Evolutionary conservation across 1,140 invertebrate genomes (phyloP), one percentile per base, ranked within the genome.

Genomic region (Spodoptera litura): DNA sequence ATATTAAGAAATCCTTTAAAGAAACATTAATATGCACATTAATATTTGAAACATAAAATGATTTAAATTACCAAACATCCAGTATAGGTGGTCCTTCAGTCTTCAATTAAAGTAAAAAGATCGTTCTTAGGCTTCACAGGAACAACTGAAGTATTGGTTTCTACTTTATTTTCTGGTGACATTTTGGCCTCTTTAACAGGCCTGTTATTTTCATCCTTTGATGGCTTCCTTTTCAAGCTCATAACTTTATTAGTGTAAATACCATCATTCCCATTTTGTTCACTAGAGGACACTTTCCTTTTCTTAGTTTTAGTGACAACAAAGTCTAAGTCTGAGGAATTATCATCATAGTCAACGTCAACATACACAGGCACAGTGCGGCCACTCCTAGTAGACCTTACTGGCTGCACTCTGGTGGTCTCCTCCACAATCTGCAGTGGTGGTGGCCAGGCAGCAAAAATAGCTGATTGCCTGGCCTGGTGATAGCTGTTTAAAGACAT

Each of bases 281-380:
- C 91, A 88, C 83, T 88, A 62, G 79, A 85, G 12, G 90, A 93
- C 13, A 91, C 71, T 73, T 93, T 94, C 58, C 91, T 88, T 52
- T 90, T 94, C 79, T 93, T 94, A 20, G 88, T 84, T 81, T 90
- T 93, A 72, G 90, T 90, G 2, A 92, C 82, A 76, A 91, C 85
- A 83, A 90, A 88, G 78, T 94, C 93, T 82, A 93, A 87, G 84
- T 94, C 93, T 31, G 90, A 89, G 9, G 93, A 94, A 75, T 94
- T 92, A 83, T 94, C 93, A 87, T 94, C 93, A 85, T 90, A 91
- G 5, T 87, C 92, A 68, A 87, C 85, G 4, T 87, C 92, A 68
- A 87, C 85, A 85, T 94, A 94, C 6, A 93, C 84, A 25, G 93
- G 93, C 53, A 93, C 90, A 31, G 89, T 88, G 2, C 93, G 83